Evolutionary conservation across 1,140 invertebrate genomes (phyloP), one percentile per base, ranked within the genome.

Genomic region (Manduca sexta): DNA sequence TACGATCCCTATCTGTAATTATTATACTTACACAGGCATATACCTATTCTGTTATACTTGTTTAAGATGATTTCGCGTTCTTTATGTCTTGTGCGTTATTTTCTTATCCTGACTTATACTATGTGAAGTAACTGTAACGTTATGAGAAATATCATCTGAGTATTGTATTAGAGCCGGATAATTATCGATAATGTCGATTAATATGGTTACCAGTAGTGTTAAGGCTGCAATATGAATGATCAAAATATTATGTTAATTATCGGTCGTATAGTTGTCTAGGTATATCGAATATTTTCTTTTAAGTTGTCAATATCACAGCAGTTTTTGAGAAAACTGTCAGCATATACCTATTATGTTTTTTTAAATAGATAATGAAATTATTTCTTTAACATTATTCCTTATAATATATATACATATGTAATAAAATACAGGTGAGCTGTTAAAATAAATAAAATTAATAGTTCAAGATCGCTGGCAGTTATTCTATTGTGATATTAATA

Each of bases 401-500:
- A 8, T 13, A 18, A 15, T 10, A 18, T 11, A 18, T 40, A 17
- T 1, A 18, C 38, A 13, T 15, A 37, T 15, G 13, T 15, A 37
- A 37, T 37, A 37, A 37, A 37, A 37, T 15, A 15, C 14, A 37
- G 5, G 5, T 15, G 38, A 40, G 10, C 11, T 40, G 8, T 18
- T 18, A 11, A 30, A 30, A 42, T 42, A 42, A 42, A 29, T 35
- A 31, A 41, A 35, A 52, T 46, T 43, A 37, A 50, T 58, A 41
- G 48, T 60, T 63, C 38, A 64, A 59, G 64, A 56, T 63, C 61
- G 79, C 79, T 83, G 79, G 71, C 77, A 78, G 75, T 78, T 79
- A 65, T 66, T 78, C 76, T 83, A 82, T 72, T 85, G 81, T 85
- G 81, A 85, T 85, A 83, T 85, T 83, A 64, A 80, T 80, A 80